Percentiles rank a stretch among this genome's conserved stretches.
These are phyloP conservation scores for Neoniphon sammara DNA, from an alignment of 2,797 vertebrate species.

Conservation along the genomic window DNA sequence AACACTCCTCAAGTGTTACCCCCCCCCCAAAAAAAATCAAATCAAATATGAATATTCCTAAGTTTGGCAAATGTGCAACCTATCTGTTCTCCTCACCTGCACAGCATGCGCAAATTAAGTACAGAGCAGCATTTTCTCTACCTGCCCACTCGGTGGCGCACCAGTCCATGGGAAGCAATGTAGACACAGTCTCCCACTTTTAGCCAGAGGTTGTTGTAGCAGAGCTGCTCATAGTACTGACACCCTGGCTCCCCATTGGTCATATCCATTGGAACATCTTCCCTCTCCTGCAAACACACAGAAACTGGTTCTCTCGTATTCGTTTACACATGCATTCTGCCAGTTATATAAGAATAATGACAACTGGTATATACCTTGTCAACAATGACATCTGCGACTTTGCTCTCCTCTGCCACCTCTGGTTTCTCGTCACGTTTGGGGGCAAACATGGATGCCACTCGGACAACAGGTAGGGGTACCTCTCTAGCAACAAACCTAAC, in stretches of 20 bases:
- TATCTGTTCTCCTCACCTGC: neutral
- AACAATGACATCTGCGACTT: conserved; percentile 82
- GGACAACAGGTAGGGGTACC: conserved; percentile 93
- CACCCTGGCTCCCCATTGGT: conserved; percentile 95
- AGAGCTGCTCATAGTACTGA: conserved; percentile 96
- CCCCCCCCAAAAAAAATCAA: too few species aligned
- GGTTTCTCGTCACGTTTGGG: conserved; percentile 90
- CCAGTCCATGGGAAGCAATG: conserved; percentile 94
- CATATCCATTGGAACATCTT: conserved; percentile 94
- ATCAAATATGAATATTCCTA: too few species aligned
- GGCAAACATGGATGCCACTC: conserved; percentile 97
- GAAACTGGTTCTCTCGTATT: neutral
- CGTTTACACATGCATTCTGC: neutral
- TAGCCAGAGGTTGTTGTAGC: conserved; percentile 93
- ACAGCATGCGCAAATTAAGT: neutral
- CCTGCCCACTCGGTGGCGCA: conserved; percentile 95
- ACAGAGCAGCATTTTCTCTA: conserved; percentile 64
- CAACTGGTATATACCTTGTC: conserved; percentile 87
- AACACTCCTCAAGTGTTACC: too few species aligned
- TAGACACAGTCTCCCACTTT: conserved; percentile 98
- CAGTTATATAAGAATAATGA: neutral
- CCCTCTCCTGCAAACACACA: conserved; percentile 87
- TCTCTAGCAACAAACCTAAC: conserved; percentile 93
- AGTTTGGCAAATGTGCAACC: neutral
- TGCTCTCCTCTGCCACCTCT: conserved; percentile 88